Base-by-base conservation (phyloP, 2,113 vertebrate genomes). In the Eretmochelys imbricata region DNA sequence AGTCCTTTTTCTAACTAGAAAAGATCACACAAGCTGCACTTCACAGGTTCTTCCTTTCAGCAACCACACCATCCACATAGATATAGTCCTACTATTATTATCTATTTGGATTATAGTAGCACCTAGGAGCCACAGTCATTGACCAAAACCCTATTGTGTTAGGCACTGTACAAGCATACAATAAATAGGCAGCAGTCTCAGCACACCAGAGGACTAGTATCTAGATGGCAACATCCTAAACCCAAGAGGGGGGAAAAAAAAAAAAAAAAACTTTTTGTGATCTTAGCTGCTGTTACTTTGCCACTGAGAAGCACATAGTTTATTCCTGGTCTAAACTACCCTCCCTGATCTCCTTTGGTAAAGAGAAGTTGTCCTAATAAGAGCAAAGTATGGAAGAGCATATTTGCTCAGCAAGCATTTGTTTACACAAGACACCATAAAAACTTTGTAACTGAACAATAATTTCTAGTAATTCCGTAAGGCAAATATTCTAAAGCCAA, bases 401-500 rank as follows among this genome's bases (percentile, higher is more conserved):
- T 96, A 91, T 76, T 81, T 35, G 5, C 51, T 53, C 62, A 85
- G 49, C 76, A 93, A 85, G 35, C 75, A 65, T 95, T 90, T 53
- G 79, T 54, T 82, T 79, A 95, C 89, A 59, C 48, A 94, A 95
- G 86, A 78, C 7, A 91, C 46, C 53, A 14, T 80, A 54, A 54
- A 94, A 96, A 57, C 0, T 2, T 51, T 95, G 72, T 57, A 27
- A 48, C 75, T 62, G 17, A 94, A 93, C n/a, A 94, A 87, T 54
- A 91, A 59, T 93, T 54, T 57, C 95, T 75, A 87, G 94, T 91
- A 94, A 95, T 93, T 90, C 96, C 92, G 83, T 94, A 93, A 93
- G 90, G 82, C 50, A 95, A 89, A 80, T 95, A 88, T 50, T 89
- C 55, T 88, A 81, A 93, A 75, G 55, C 49, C 91, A 88, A 13